Evolutionary conservation across 2,888 invertebrate genomes (phyloP), one percentile per base, ranked within the genome.

Genomic region (Lochmaea crataegi): DNA sequence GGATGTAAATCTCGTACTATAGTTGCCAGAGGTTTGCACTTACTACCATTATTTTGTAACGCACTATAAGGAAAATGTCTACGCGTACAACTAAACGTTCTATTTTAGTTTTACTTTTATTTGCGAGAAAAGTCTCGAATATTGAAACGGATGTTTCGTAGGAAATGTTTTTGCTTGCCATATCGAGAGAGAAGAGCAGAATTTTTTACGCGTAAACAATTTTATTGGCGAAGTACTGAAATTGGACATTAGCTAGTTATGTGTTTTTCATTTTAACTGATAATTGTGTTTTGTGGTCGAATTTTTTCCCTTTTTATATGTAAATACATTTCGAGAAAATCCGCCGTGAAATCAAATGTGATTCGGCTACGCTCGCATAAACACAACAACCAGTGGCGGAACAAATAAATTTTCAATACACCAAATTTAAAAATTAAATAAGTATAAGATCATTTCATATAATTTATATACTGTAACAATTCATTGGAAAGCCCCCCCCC

Each of bases 261-360:
- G 51, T 63, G 64, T 64, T 64, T 69, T 64, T 63, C 64, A 56
- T 56, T 41, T 38, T 67, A 58, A 57, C 53, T 56, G 45, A 32
- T 69, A 69, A 69, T 69, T 64, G 69, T 69, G 63, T 69, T 69
- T 64, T 64, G 69, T 56, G 69, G 69, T 69, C 58, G 32, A 64
- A 69, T 56, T 69, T 69, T 69, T 69, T 69, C 69, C 14, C 57
- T 38, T 64, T 26, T 64, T 64, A 63, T 69, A 69, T 69, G 69
- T 69, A 69, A 69, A 69, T 69, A 69, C 69, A 45, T 69, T 69
- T 69, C 69, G 45, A 57, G 69, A 69, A 69, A 69, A 69, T 60
- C 26, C 64, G 64, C 63, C 69, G 69, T 69, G 69, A 69, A 69
- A 69, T 69, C 69, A 64, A 42, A 69, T 69, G 64, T 53, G 69